A percentile compares a stretch with the other conserved stretches of the same genome.
Conservation (phyloP, 2,888 invertebrate species). For the Neocrepidodera transversa region DNA sequence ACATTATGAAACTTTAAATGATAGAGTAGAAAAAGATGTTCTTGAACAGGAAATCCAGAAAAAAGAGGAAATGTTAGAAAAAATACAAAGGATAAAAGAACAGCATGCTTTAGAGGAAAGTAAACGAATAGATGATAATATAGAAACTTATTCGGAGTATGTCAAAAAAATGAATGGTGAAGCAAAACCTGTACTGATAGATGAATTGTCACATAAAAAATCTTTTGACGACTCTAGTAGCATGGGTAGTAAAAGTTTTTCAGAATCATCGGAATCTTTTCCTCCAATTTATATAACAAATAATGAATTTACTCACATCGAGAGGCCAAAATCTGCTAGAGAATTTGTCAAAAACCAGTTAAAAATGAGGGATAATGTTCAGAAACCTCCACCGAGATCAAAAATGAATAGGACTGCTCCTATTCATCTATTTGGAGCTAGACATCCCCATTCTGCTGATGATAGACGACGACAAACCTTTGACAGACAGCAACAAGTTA, state of each 20-base stretch:
- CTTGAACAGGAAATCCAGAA: slow-evolving; percentile 65
- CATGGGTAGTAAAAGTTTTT: slow-evolving; percentile 9
- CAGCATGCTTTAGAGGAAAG: slow-evolving; percentile 44
- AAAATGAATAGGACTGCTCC: slow-evolving; percentile 56
- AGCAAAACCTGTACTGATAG: not conserved
- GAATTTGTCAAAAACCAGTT: slow-evolving; percentile 57
- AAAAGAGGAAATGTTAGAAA: slow-evolving; percentile 58
- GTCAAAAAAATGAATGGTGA: slow-evolving; percentile 51
- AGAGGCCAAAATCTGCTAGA: slow-evolving; percentile 57
- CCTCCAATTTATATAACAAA: slow-evolving; percentile 49
- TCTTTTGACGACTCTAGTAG: slow-evolving; percentile 23
- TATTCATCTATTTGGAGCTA: slow-evolving; percentile 41
- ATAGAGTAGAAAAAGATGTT: slow-evolving; percentile 69
- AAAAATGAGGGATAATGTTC: slow-evolving; percentile 43
- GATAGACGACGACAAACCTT: slow-evolving; percentile 33
- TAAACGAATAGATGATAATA: slow-evolving; percentile 50
- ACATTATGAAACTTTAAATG: slow-evolving; percentile 70
- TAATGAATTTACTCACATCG: slow-evolving; percentile 33
- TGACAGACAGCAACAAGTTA: not conserved
- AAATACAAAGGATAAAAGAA: slow-evolving; percentile 50
- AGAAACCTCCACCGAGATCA: slow-evolving; percentile 42
- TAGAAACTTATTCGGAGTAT: slow-evolving; percentile 56
- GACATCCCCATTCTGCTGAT: slow-evolving; percentile 35
- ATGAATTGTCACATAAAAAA: slow-evolving; percentile 6
- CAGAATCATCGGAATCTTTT: slow-evolving; percentile 47